These are phyloP conservation scores for Eupeodes luniger DNA, from an alignment of 2,888 invertebrate genomes.

Conservation along the genomic window DNA sequence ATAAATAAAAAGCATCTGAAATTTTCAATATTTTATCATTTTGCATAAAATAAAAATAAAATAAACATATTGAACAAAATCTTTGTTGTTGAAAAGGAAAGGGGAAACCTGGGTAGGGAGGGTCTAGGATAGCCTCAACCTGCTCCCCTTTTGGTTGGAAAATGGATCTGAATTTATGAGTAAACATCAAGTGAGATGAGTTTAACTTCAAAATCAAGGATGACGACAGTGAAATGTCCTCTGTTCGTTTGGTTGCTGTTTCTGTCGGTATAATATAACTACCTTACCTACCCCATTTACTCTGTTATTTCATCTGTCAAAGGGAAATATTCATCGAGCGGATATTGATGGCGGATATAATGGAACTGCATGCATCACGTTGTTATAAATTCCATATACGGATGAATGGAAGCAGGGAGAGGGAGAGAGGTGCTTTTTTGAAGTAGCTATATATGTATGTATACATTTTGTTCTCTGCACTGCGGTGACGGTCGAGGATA, in stretches of 20 bases:
- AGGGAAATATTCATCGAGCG: slow-evolving; percentile 75
- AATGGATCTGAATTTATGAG: slow-evolving; percentile 39
- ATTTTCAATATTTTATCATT: neutral
- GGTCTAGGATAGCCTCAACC: too few relatives aligned
- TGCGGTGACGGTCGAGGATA: slow-evolving; percentile 29
- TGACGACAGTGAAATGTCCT: neutral
- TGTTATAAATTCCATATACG: slow-evolving; percentile 65
- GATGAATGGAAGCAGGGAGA: slow-evolving; percentile 49
- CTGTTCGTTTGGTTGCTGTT: neutral
- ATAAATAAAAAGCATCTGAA: neutral
- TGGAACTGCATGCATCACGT: slow-evolving; percentile 64
- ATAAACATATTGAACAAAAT: neutral
- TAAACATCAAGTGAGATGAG: slow-evolving; percentile 18
- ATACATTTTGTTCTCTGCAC: slow-evolving; percentile 46
- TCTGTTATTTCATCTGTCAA: slow-evolving; percentile 57
- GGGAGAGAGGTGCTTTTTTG: slow-evolving; percentile 1
- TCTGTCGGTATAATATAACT: neutral
- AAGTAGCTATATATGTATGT: slow-evolving; percentile 15
- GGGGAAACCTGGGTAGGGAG: neutral
- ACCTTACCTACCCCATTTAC: neutral
- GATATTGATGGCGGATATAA: slow-evolving; percentile 75
- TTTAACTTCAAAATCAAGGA: slow-evolving; percentile 53
- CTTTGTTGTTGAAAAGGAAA: neutral
- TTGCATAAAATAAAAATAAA: neutral
- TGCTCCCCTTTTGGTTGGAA: slow-evolving; percentile 11